Conservation (phyloP, 2,797 vertebrate species). For the Halcyon smyrnensis region DNA sequence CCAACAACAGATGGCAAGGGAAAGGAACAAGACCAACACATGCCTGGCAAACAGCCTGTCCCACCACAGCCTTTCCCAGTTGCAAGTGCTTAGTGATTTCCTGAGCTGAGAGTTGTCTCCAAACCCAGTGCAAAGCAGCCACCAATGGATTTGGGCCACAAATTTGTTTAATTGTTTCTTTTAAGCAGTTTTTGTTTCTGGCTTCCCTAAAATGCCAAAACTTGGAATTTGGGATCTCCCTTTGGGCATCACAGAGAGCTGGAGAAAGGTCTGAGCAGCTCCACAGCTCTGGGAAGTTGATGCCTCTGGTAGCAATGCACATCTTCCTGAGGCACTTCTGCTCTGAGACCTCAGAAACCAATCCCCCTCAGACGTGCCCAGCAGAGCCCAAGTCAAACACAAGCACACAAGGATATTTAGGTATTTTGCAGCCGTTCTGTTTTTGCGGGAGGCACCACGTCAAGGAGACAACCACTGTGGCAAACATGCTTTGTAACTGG, state of each 20-base stretch:
- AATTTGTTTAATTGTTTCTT: fast-evolving
- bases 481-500: background rate
- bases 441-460: background rate
- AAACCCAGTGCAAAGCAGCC: background rate
- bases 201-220: background rate
- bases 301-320: fast-evolving
- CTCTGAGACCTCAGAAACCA: background rate
- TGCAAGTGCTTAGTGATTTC: fast-evolving
- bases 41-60: background rate
- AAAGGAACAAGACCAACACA: fast-evolving
- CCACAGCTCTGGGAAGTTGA: background rate
- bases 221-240: background rate
- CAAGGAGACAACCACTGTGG: background rate
- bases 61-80: background rate
- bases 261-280: background rate
- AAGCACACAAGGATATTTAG: fast-evolving
- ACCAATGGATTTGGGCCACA: background rate
- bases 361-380: background rate
- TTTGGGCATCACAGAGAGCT: background rate
- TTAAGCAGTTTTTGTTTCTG: background rate
- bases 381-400: background rate
- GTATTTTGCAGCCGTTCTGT: background rate
- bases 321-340: background rate
- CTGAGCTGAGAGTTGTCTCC: background rate
- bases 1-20: background rate